Conservation (phyloP, 2,113 vertebrate species). For the Danionella cerebrum region DNA sequence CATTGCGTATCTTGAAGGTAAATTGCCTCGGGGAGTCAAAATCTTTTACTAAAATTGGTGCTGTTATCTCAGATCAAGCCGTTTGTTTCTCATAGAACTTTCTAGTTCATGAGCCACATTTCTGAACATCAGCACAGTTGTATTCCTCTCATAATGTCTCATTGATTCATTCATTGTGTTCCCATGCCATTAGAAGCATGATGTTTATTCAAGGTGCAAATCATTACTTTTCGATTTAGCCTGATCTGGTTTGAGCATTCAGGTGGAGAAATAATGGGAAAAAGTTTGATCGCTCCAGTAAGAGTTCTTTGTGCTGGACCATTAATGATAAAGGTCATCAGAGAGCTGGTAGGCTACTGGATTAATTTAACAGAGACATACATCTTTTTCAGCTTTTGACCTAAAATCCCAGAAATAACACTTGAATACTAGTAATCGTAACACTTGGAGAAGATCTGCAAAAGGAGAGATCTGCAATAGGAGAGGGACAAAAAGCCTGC, state of each 20-base stretch:
- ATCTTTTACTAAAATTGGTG: too few species aligned
- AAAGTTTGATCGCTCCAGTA: slow-evolving; percentile 26
- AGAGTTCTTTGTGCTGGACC: slow-evolving; percentile 31
- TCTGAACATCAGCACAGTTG: too few species aligned
- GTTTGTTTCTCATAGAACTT: too few species aligned
- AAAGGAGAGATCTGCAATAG: too few species aligned
- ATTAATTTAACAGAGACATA: slow-evolving; percentile 16
- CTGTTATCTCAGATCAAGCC: too few species aligned
- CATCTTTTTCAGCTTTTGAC: neutral
- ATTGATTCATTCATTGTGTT: slow-evolving; percentile 11
- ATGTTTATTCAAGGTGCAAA: slow-evolving; percentile 21
- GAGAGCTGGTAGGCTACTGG: neutral
- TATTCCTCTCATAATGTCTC: neutral
- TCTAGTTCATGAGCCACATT: too few species aligned
- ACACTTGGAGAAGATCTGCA: too few species aligned
- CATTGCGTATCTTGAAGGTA: too few species aligned
- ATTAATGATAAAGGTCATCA: slow-evolving; percentile 24
- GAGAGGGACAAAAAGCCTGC: too few species aligned
- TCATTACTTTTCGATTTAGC: slow-evolving; percentile 30
- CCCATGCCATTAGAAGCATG: neutral
- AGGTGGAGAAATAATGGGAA: slow-evolving; percentile 14
- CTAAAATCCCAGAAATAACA: too few species aligned
- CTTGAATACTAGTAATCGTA: too few species aligned
- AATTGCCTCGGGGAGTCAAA: too few species aligned
- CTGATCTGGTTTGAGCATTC: slow-evolving; percentile 29